Evolutionary conservation across 2,797 vertebrate species (phyloP).

Genomic region (Oryzias dopingdopingensis): DNA sequence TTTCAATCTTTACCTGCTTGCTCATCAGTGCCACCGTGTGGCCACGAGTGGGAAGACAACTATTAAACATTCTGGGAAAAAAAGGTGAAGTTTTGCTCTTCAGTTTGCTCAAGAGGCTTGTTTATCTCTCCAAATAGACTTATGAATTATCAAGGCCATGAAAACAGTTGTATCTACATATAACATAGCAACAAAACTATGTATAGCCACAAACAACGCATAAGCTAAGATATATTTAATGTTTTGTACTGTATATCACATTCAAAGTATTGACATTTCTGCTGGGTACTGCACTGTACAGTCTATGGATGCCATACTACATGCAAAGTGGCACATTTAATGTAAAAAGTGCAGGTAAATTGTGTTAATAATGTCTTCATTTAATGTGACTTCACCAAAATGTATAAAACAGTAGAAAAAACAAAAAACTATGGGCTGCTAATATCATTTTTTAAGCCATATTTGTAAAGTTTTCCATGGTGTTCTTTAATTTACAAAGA

Average conservation of each 20-base stretch:
- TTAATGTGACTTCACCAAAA: conserved; percentile 58
- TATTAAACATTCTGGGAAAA: conserved; percentile 37
- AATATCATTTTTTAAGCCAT: conserved; percentile 47
- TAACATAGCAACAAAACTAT: conserved; percentile 49
- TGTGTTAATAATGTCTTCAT: conserved; percentile 39
- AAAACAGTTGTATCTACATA: conserved; percentile 46
- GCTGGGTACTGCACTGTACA: conserved; percentile 65
- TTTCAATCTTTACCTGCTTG: conserved; percentile 28
- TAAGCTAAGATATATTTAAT: conserved; percentile 53
- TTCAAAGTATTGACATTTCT: conserved; percentile 51
- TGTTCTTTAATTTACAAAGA: conserved; percentile 14
- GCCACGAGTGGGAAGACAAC: conserved; percentile 50
- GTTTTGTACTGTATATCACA: conserved; percentile 71
- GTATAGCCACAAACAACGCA: conserved; percentile 63
- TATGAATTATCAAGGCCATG: conserved; percentile 9
- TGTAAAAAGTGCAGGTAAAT: conserved; percentile 57
- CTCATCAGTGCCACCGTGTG: conserved; percentile 66
- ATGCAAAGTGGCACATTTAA: conserved; percentile 59
- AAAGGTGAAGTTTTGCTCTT: conserved; percentile 28
- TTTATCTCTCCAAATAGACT: conserved; percentile 22
- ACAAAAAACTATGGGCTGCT: conserved; percentile 28
- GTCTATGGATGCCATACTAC: conserved; percentile 60
- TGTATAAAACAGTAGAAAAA: conserved; percentile 13
- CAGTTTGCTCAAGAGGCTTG: conserved; percentile 16
- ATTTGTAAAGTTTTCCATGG: conserved; percentile 26